These are phyloP conservation scores for Euphydryas editha DNA, from an alignment of 2,888 invertebrate species.

Conservation along the genomic window DNA sequence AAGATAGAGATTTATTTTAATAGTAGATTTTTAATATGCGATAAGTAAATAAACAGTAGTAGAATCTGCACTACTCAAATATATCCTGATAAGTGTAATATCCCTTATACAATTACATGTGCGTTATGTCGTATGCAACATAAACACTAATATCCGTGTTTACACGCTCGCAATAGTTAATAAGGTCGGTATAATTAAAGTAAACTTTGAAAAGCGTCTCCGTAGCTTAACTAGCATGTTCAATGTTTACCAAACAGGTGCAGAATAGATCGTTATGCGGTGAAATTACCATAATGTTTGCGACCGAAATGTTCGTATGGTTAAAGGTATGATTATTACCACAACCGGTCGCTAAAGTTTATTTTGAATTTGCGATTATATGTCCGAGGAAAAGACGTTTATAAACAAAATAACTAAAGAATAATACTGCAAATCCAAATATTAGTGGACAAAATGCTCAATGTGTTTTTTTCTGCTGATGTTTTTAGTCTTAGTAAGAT, in stretches of 20 bases:
- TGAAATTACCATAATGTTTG: constrained; percentile 76
- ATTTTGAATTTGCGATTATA: neutral
- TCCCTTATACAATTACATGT: neutral
- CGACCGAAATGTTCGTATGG: constrained; percentile 29
- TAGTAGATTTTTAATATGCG: too few relatives aligned
- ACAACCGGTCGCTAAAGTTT: constrained; percentile 1
- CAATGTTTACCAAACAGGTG: constrained; percentile 76
- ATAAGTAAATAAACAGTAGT: neutral
- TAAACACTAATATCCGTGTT: constrained; percentile 14
- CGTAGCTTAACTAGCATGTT: constrained; percentile 63
- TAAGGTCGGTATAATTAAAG: constrained; percentile 34
- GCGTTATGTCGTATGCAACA: neutral
- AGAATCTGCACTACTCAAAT: neutral
- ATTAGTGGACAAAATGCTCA: too few relatives aligned
- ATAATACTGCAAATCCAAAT: too few relatives aligned
- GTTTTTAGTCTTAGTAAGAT: too few relatives aligned
- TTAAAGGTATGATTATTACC: constrained; percentile 21
- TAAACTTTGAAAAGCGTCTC: constrained; percentile 57
- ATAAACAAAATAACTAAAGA: neutral
- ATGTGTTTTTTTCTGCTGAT: too few relatives aligned
- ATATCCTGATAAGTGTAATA: neutral
- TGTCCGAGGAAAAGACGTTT: neutral
- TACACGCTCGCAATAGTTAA: constrained; percentile 23
- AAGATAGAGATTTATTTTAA: too few relatives aligned
- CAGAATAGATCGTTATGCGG: constrained; percentile 68